A percentile compares a stretch with the other conserved stretches of the same genome.
Conservation (phyloP, 2,888 invertebrate species). For the Stomorhina lunata region DNA sequence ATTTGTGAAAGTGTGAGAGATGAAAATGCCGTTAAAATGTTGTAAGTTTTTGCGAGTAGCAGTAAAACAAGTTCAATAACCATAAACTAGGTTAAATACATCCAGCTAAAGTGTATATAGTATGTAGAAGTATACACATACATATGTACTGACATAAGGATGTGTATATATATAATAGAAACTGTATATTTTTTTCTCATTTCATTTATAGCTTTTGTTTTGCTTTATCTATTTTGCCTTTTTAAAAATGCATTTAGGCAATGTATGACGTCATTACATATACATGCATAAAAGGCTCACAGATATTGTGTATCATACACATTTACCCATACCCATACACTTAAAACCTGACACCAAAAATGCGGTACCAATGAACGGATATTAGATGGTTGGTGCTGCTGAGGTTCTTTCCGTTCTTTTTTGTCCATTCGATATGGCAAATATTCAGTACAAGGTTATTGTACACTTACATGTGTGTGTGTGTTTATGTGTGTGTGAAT, state of each 20-base stretch:
- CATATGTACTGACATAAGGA: not conserved
- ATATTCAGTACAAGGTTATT: too few species aligned
- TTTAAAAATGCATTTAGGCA: slow-evolving; percentile 52
- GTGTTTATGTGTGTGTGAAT: too few species aligned
- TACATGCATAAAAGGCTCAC: not conserved
- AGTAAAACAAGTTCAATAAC: slow-evolving; percentile 51
- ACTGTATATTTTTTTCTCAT: not conserved
- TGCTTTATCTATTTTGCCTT: not conserved
- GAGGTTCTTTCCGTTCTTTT: not conserved
- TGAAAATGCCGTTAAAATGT: not conserved
- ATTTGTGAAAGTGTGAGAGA: slow-evolving; percentile 29
- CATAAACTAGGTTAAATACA: slow-evolving; percentile 52
- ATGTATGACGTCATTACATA: slow-evolving; percentile 53
- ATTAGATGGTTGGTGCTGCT: slow-evolving; percentile 31
- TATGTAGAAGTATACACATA: not conserved
- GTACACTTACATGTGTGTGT: not conserved
- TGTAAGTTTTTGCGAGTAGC: not conserved
- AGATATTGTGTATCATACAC: not conserved
- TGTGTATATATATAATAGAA: not conserved
- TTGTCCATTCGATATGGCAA: too few species aligned
- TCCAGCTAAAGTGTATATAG: not conserved
- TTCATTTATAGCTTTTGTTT: not conserved
- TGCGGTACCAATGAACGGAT: slow-evolving; percentile 30
- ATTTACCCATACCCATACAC: not conserved
- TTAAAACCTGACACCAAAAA: not conserved